phyloP scores from a whole-genome alignment of 1,140 invertebrate genomes.

The Magallana ariakensis region DNA sequence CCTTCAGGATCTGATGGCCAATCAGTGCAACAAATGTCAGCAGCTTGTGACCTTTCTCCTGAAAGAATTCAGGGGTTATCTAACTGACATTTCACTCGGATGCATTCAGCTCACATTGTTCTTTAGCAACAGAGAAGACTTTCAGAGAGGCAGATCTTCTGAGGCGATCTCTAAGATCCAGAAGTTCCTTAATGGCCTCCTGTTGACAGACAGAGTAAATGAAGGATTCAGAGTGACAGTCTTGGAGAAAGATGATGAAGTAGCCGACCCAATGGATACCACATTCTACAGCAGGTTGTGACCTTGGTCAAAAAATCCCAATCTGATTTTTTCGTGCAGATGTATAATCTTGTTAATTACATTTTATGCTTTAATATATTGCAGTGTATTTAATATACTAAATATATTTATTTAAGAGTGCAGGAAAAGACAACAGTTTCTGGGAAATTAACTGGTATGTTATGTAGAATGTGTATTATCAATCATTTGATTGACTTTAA shows the following conservation, averaged over 20 bases:
- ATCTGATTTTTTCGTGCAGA: too few relatives aligned
- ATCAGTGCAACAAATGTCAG: neutral
- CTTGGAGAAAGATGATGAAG: neutral
- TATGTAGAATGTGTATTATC: too few relatives aligned
- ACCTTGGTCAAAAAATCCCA: neutral
- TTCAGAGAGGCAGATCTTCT: neutral
- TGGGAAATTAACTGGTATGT: too few relatives aligned
- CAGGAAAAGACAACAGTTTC: too few relatives aligned
- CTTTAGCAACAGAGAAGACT: neutral
- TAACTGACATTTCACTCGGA: neutral
- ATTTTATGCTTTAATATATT: too few relatives aligned
- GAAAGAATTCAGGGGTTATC: neutral
- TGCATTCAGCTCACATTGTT: neutral
- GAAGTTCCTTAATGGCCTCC: neutral
- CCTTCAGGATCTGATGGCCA: neutral
- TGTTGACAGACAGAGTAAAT: neutral
- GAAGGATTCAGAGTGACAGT: neutral
- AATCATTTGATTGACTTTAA: too few relatives aligned
- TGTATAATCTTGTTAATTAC: too few relatives aligned
- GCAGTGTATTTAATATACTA: too few relatives aligned
- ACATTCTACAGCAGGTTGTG: neutral
- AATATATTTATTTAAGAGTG: too few relatives aligned
- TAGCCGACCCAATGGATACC: neutral
- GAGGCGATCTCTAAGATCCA: neutral
- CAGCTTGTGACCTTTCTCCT: neutral